Base-by-base conservation (phyloP, 2,797 vertebrate species). In the Lepus townsendii region DNA sequence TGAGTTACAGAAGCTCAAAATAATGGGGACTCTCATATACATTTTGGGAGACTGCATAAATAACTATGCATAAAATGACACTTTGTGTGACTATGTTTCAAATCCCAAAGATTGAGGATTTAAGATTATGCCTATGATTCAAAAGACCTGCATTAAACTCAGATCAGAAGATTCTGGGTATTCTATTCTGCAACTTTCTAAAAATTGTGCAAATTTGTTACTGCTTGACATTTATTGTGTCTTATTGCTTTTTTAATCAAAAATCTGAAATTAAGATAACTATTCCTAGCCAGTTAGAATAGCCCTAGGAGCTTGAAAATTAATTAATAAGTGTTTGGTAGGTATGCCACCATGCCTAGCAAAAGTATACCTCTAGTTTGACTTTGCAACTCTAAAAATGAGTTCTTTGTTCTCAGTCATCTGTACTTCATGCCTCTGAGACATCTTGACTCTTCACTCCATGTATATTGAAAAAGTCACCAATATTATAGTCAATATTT, bases 231-330 rank as follows among this genome's bases (percentile, higher is more conserved):
- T 2, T 22, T 65, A 5, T 20, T 86, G 10, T 60, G 27, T 90
- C 14, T 78, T 10, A 63, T 24, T 60, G 4, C 1, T 47, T 65
- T 73, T 83, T 47, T 1, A 14, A 66, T 14, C 82, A 0, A 16
- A 93, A 65, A 65, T 95, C 57, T 91, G 22, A 93, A 86, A 71
- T 35, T 19, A 83, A 83, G 52, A 52, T 50, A 0, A 10, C 9
- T 73, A 24, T 0, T 91, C 13, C 60, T 91, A 62, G 62, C 26
- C 52, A 60, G 35, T 47, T 47, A 47, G 42, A 84, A 47, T 14
- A 30, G 32, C 13, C 42, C 5, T 32, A 63, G 9, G 5, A 62
- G 14, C 7, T 19, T 65, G 20, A 84, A 12, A 13, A 57, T 76
- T 42, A 13, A 57, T 76, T 42, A 14, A 30, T 63, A 88, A 72